phyloP scores from a whole-genome alignment of 2,888 invertebrate species.

The Plagiodera versicolora region DNA sequence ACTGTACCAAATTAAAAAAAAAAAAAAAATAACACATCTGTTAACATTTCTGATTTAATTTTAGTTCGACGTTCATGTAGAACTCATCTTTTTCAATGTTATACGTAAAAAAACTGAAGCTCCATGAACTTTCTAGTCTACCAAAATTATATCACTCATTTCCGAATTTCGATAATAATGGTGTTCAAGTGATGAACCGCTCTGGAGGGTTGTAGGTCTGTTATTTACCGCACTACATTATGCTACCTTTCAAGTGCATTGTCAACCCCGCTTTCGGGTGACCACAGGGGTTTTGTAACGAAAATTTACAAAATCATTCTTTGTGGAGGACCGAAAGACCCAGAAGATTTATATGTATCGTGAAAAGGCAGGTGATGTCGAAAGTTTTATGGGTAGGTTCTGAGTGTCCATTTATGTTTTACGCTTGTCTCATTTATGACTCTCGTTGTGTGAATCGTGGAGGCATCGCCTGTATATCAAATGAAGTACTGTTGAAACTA shows the following conservation, averaged over 20 bases:
- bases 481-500: too few species aligned
- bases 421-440: background rate
- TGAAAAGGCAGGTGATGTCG: constrained; percentile 31
- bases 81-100: too few species aligned
- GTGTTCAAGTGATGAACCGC: too few species aligned
- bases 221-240: constrained; percentile 10
- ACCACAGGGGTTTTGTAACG: constrained; percentile 34
- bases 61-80: too few species aligned
- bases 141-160: too few species aligned
- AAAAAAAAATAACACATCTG: too few species aligned
- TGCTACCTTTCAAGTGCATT: constrained; percentile 28
- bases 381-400: constrained; percentile 18
- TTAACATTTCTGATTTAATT: too few species aligned
- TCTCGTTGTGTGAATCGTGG: background rate
- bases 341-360: constrained; percentile 25
- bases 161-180: too few species aligned
- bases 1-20: too few species aligned
- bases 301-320: constrained; percentile 34
- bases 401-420: background rate
- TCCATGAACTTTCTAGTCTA: too few species aligned
- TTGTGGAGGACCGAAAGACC: constrained; percentile 30
- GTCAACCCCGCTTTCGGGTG: constrained; percentile 27
- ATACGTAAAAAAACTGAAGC: too few species aligned
- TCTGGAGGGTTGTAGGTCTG: background rate
- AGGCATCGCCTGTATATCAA: too few species aligned